Base-by-base conservation (phyloP, 2,888 invertebrate species). In the Meiosimyza decipiens region DNA sequence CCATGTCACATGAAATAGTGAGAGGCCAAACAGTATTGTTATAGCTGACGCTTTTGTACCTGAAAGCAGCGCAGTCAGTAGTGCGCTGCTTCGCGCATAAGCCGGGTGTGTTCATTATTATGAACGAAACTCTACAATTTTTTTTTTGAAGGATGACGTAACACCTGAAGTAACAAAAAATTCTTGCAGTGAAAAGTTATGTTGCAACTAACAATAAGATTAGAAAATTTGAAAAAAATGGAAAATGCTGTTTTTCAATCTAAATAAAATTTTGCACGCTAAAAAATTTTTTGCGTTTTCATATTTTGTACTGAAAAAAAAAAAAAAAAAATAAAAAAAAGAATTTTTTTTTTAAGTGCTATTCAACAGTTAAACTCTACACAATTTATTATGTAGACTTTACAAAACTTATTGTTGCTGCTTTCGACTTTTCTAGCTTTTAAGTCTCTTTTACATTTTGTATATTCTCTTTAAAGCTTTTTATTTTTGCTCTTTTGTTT, bases 321-420 rank as follows among this genome's bases (percentile, higher is more conserved):
- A n/a, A n/a, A n/a, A n/a, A n/a, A n/a, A n/a, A n/a, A n/a, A n/a
- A n/a, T n/a, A n/a, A n/a, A n/a, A n/a, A n/a, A 9, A 18, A 12
- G n/a, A 6, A 60, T 70, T 63, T 52, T 59, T 71, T 40, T n/a
- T 9, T 51, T 15, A 59, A 71, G 52, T 67, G 69, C 40, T 75
- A 81, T 80, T 82, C 83, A 84, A 81, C 83, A 82, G 81, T 79
- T 83, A 75, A 80, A 79, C 73, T 82, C 81, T 80, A 77, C 78
- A 81, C 57, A 54, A 2, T 22, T 57, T 33, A 51, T 57, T 33
- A 28, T 71, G 62, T 66, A 71, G 55, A 66, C 54, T 62, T 65
- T 63, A 13, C 28, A 3, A 4, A 28, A 28, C 28, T 28, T 28
- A 28, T 3, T 28, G 28, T 28, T 4, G 28, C 4, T 28, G 2